Evolutionary conservation across 2,888 invertebrate genomes (phyloP), one percentile per base, ranked within the genome.

Genomic region (Therioaphis trifolii): DNA sequence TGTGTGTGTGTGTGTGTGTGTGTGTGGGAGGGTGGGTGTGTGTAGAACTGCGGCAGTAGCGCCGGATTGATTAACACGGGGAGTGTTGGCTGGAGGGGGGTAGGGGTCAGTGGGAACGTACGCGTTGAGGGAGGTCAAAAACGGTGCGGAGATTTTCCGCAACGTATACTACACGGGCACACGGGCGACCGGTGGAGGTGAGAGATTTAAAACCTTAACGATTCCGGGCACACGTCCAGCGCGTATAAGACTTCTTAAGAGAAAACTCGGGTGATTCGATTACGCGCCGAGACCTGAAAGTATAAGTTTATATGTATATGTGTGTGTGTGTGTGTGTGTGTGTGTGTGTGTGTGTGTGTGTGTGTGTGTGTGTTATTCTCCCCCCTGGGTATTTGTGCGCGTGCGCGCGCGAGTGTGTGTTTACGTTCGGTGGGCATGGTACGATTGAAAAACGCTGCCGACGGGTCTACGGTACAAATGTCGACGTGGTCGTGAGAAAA

Each of bases 161-260:
- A 43, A 21, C 74, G 55, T 18, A 35, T 35, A 2, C 18, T 35
- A 5, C 24, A 68, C 40, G 27, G 43, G 40, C 46, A 29, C 29
- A 29, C n/a, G 14, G 35, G 21, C 29, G 77, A 21, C 58, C 75
- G 21, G 63, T 1, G 46, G 58, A 43, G 71, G 46, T 15, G 61
- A 55, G 72, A 82, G 74, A 74, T 82, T 82, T 82, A 72, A 46
- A n/a, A 7, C 61, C 63, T 82, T 82, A 82, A 74, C 82, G 74
- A 82, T 82, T 82, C 82, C 72, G 82, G 66, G 74, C 82, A 82
- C 82, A 82, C 82, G 63, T 82, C 40, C 82, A 74, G 74, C 35
- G 2, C n/a, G 49, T 27, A 40, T 18, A 5, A 68, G 68, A 71
- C 55, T 71, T 46, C 43, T 52, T 72, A 18, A 21, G 24, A 63